Percentiles rank a stretch among this genome's conserved stretches.
Evolutionary conservation across 2,113 vertebrate genomes (phyloP).

Genomic region (Oriolus oriolus): DNA sequence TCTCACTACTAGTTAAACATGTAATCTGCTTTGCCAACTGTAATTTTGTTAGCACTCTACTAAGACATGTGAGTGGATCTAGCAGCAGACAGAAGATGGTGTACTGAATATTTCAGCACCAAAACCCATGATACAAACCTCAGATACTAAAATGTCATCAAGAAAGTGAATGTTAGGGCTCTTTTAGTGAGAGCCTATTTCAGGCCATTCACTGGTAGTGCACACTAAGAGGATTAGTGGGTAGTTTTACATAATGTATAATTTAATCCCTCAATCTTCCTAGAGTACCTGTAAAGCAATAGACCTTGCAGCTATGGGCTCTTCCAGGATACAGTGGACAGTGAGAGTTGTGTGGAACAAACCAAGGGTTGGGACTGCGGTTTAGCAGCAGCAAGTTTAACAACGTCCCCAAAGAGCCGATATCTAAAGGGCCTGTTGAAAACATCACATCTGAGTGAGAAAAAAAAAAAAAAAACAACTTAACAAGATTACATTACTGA

Average conservation of each 20-base stretch:
- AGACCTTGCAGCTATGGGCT: conserved; percentile 55
- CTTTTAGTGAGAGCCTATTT: conserved; percentile 43
- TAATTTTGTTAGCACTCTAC: conserved; percentile 55
- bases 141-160: conserved; percentile 56
- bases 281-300: conserved; percentile 60
- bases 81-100: conserved; percentile 41
- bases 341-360: background rate
- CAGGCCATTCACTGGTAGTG: conserved; percentile 63
- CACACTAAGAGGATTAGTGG: conserved; percentile 61
- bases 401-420: conserved; percentile 22
- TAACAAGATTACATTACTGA: conserved; percentile 24
- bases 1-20: conserved; percentile 61
- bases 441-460: conserved; percentile 28
- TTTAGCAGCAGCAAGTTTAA: conserved; percentile 28
- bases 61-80: conserved; percentile 12
- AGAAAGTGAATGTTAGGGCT: conserved; percentile 66
- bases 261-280: conserved; percentile 56
- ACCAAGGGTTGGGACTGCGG: background rate
- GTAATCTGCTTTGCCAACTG: conserved; percentile 60
- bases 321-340: conserved; percentile 39
- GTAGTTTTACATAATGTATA: conserved; percentile 51
- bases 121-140: conserved; percentile 62
- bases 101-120: conserved; percentile 65
- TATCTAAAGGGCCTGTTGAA: conserved; percentile 40
- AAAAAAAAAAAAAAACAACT: background rate